Conservation (phyloP, 2,888 invertebrate genomes). For the Drosophila borborema region DNA sequence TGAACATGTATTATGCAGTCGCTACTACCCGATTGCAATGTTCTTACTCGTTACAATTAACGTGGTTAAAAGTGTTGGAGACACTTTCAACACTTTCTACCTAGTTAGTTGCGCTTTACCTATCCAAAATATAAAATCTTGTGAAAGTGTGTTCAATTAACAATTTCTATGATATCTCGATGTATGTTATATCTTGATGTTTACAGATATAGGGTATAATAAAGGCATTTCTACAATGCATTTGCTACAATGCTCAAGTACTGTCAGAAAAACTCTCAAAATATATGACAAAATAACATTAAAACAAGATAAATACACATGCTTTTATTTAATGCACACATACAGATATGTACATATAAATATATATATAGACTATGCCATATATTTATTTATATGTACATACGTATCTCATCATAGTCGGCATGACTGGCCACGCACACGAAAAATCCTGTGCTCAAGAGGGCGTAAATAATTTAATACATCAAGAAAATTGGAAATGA, state of each 20-base stretch:
- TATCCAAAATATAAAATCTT: background rate
- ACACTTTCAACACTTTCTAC: constrained; percentile 46
- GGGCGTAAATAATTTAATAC: constrained; percentile 83
- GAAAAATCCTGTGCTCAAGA: constrained; percentile 78
- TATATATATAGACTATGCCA: background rate
- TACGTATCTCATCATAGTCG: constrained; percentile 26
- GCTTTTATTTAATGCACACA: background rate
- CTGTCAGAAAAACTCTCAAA: constrained; percentile 9
- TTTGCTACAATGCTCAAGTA: background rate
- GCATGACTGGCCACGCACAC: constrained; percentile 53
- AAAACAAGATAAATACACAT: constrained; percentile 14
- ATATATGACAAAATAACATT: constrained; percentile 15
- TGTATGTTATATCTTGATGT: too few species aligned
- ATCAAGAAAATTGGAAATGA: constrained; percentile 83
- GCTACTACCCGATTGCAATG: background rate
- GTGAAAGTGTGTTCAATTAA: constrained; percentile 12
- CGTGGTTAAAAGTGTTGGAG: constrained; percentile 30
- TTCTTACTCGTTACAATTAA: background rate
- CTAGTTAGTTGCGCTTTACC: background rate
- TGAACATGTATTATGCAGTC: background rate
- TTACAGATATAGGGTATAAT: background rate
- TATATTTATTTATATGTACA: background rate
- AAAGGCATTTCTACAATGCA: background rate
- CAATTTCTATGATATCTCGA: background rate
- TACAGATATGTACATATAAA: background rate